Conservation (phyloP, 2,888 invertebrate genomes). For the Zelleria hepariella region DNA sequence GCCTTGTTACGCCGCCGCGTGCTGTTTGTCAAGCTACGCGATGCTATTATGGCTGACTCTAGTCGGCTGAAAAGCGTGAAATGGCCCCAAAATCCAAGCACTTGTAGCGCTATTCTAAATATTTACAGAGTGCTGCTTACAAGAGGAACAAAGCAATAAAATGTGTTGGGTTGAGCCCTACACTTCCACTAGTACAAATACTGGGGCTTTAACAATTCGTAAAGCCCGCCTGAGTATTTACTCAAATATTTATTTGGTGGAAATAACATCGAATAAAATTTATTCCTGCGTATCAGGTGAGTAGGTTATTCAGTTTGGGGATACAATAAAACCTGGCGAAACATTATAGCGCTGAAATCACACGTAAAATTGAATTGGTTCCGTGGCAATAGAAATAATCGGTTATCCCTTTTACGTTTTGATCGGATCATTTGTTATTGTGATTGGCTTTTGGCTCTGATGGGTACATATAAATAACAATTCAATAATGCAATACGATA, state of each 20-base stretch:
- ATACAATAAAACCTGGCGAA: constrained; percentile 19
- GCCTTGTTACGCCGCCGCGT: constrained; percentile 42
- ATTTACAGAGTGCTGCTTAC: neutral
- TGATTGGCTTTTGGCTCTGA: neutral
- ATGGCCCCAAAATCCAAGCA: constrained; percentile 20
- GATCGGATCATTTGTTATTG: constrained; percentile 7
- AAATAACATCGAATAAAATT: no score
- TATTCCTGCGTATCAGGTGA: no score
- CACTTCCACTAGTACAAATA: no score
- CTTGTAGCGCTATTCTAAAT: constrained; percentile 8
- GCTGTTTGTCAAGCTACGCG: constrained; percentile 49
- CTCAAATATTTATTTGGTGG: neutral
- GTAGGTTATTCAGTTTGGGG: constrained; percentile 31
- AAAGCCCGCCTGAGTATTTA: no score
- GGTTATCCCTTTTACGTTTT: constrained; percentile 10
- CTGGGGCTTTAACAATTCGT: no score
- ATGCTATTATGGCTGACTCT: constrained; percentile 30
- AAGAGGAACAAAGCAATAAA: neutral
- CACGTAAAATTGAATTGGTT: constrained; percentile 67
- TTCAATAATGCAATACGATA: no score
- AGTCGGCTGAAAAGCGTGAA: constrained; percentile 11
- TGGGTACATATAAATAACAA: no score
- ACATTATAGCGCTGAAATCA: constrained; percentile 65
- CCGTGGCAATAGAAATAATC: constrained; percentile 22
- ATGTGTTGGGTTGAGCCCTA: neutral